Percentiles rank a stretch among this genome's conserved stretches.
These are phyloP conservation scores for Gonatopus flavifemur DNA, from an alignment of 1,140 invertebrate genomes.

Conservation along the genomic window DNA sequence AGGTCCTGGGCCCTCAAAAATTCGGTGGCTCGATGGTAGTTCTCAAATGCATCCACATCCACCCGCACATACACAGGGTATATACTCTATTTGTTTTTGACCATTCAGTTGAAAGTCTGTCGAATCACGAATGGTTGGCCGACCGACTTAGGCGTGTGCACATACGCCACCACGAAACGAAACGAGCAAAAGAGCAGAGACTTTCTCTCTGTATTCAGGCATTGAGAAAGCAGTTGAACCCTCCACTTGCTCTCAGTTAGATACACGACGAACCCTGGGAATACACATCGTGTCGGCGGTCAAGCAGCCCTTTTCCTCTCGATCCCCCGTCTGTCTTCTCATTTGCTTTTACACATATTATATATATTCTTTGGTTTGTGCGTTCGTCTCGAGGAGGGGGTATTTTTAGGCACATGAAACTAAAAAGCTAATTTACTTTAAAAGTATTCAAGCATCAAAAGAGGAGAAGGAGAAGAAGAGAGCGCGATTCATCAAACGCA, in stretches of 20 bases:
- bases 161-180: neutral
- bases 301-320: conserved; percentile 28
- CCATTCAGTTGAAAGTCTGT: conserved; percentile 38
- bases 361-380: conserved; percentile 41
- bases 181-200: conserved; percentile 3
- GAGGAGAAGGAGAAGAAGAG: conserved; percentile 11
- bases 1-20: too few species aligned
- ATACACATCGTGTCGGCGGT: conserved; percentile 21
- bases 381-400: too few species aligned
- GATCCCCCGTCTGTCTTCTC: neutral
- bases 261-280: too few species aligned
- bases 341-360: conserved; percentile 45
- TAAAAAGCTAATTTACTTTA: conserved; percentile 62
- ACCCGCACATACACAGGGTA: too few species aligned
- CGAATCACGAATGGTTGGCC: neutral
- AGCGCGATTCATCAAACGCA: conserved; percentile 47
- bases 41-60: too few species aligned
- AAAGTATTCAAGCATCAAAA: conserved; percentile 46
- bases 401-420: conserved; percentile 55
- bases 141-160: conserved; percentile 14
- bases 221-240: conserved; percentile 45
- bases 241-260: too few species aligned
- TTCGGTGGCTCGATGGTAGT: too few species aligned
- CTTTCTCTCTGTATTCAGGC: conserved; percentile 46
- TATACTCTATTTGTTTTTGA: conserved; percentile 51